Evolutionary conservation across 2,797 vertebrate species (phyloP), one percentile per base, ranked within the genome.

Genomic region (Passerculus sandwichensis): DNA sequence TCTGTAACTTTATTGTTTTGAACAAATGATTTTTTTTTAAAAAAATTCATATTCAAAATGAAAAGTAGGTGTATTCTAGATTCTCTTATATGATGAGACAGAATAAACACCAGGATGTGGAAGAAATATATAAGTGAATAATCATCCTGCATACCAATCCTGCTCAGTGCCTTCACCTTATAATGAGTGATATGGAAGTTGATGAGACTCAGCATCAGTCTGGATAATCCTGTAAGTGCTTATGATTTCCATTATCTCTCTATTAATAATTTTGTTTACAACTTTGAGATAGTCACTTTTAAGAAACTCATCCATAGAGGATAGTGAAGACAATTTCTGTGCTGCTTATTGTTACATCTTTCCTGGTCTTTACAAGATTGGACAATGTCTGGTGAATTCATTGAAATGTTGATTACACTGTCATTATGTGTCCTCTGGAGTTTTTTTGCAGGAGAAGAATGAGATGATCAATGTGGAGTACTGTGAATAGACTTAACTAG

Each of bases 381-480:
- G 88, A 91, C 85, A 85, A 72, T 86, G 71, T 89, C 94, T 96
- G 57, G 9, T 82, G 85, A 95, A 89, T 64, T 66, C 69, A 79
- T 94, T 75, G 88, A 94, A 88, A 88, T 96, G 95, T 88, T 77
- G 97, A 94, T 96, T 94, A 53, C 19, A n/a, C 72, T 67, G 71
- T 88, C 95, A 75, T 96, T 96, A 27, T 91, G 64, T 79, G 23
- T 88, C 69, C 74, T 78, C n/a, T 51, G 77, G 34, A 91, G 54
- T 4, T 78, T 91, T 91, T 91, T 87, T 62, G 53, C 50, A 30
- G 57, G 65, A 90, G 93, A 96, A 97, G 96, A 96, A 97, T 96
- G 87, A 97, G 96, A 75, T 96, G 92, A 97, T 97, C 96, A 96
- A 45, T 87, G 93, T 90, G 87, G 85, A 93, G 26, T 89, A 72